Evolutionary conservation across 2,888 invertebrate genomes (phyloP).

Genomic region (Tenthredo notha): DNA sequence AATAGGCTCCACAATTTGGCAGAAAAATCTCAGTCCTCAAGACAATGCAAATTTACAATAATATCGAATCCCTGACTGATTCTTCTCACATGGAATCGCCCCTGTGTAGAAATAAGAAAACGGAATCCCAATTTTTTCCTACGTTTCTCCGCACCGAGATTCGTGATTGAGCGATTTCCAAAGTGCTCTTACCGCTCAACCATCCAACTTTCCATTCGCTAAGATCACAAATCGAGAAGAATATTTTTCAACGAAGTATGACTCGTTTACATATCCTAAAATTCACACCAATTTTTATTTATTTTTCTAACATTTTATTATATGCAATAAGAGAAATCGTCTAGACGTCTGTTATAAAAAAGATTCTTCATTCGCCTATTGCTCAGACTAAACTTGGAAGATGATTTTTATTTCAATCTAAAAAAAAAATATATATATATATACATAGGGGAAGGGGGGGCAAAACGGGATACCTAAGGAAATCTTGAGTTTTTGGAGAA

Average conservation of each 20-base stretch:
- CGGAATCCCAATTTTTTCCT: neutral
- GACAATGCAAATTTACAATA: neutral
- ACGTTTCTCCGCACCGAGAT: neutral
- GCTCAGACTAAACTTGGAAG: too few species aligned
- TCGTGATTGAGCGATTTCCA: neutral
- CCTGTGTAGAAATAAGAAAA: neutral
- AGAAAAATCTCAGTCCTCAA: neutral
- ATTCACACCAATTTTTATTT: neutral
- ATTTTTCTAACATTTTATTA: neutral
- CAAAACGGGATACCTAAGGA: too few species aligned
- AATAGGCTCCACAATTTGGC: neutral
- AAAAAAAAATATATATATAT: too few species aligned
- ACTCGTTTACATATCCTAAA: neutral
- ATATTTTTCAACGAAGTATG: too few species aligned
- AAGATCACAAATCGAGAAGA: neutral
- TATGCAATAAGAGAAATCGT: neutral
- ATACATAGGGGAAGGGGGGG: too few species aligned
- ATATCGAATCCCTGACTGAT: neutral
- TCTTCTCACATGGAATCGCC: neutral
- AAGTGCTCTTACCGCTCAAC: slow-evolving; percentile 5
- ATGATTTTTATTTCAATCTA: too few species aligned
- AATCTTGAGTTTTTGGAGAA: too few species aligned
- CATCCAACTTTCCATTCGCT: neutral
- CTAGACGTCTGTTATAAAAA: neutral
- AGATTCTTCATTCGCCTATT: too few species aligned